These are phyloP conservation scores for Vireo altiloquus DNA, from an alignment of 2,113 vertebrate species.

Conservation along the genomic window DNA sequence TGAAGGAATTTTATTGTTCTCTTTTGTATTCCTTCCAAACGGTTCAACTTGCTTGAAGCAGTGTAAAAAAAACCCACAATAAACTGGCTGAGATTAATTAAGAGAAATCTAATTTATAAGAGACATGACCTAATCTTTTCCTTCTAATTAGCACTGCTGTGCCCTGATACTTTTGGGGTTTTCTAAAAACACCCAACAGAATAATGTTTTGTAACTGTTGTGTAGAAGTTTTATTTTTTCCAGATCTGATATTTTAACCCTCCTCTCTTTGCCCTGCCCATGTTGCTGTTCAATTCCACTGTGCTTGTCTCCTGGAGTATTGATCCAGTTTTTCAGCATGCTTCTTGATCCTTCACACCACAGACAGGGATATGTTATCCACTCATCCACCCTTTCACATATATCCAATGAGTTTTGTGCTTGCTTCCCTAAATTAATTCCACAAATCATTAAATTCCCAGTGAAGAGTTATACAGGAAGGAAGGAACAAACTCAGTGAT, in stretches of 20 bases:
- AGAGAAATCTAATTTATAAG: not conserved
- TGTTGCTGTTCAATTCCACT: not conserved
- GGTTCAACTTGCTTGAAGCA: not conserved
- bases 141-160: not conserved
- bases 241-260: not conserved
- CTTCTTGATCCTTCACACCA: not conserved
- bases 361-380: not conserved
- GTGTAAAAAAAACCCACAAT: not conserved
- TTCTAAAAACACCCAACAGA: not conserved
- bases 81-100: not conserved
- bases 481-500: not conserved
- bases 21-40: not conserved
- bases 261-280: not conserved
- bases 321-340: not conserved
- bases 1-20: not conserved
- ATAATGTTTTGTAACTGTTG: rapidly evolving
- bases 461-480: not conserved
- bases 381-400: not conserved
- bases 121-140: not conserved
- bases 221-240: not conserved
- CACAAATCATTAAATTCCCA: not conserved
- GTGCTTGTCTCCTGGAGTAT: not conserved
- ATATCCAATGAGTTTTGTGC: not conserved
- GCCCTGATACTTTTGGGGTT: not conserved
- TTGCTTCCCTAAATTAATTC: not conserved